phyloP scores from a whole-genome alignment of 1,140 invertebrate genomes.

The Oncopodura yosiiana region DNA sequence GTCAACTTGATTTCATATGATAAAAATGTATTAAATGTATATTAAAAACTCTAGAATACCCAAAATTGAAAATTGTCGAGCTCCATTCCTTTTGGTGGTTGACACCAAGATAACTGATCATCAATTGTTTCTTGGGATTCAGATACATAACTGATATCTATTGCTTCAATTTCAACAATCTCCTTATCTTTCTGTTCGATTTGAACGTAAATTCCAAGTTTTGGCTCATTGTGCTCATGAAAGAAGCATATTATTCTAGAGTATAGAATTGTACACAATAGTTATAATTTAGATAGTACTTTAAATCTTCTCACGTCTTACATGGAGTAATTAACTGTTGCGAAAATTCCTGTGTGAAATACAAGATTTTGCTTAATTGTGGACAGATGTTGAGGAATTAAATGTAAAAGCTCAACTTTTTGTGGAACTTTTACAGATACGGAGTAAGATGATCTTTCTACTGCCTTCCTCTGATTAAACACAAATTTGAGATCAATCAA shows the following conservation, averaged over 20 bases:
- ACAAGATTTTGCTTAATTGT: not conserved
- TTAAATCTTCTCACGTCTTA: not conserved
- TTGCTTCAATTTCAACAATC: conserved; percentile 7
- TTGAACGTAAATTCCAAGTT: conserved; percentile 7
- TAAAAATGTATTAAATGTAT: no score
- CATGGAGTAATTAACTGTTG: conserved; percentile 14
- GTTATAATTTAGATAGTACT: not conserved
- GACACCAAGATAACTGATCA: conserved; percentile 1
- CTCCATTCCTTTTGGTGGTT: conserved; percentile 7
- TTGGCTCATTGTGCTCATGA: conserved; percentile 15
- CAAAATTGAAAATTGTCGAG: conserved; percentile 12
- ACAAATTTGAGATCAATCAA: not conserved
- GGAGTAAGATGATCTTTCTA: conserved; percentile 4
- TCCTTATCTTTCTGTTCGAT: not conserved
- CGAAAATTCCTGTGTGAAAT: conserved; percentile 21
- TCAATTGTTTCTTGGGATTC: conserved; percentile 2
- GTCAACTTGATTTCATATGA: no score
- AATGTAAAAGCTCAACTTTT: conserved; percentile 7
- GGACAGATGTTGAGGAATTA: conserved; percentile 3
- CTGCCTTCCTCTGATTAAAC: conserved; percentile 4
- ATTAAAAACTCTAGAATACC: no score
- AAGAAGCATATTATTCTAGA: not conserved
- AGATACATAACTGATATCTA: conserved; percentile 12
- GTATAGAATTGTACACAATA: not conserved
- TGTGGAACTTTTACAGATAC: conserved; percentile 25